These are phyloP conservation scores for Mustelus asterias DNA, from an alignment of 2,113 vertebrate genomes.

Conservation along the genomic window DNA sequence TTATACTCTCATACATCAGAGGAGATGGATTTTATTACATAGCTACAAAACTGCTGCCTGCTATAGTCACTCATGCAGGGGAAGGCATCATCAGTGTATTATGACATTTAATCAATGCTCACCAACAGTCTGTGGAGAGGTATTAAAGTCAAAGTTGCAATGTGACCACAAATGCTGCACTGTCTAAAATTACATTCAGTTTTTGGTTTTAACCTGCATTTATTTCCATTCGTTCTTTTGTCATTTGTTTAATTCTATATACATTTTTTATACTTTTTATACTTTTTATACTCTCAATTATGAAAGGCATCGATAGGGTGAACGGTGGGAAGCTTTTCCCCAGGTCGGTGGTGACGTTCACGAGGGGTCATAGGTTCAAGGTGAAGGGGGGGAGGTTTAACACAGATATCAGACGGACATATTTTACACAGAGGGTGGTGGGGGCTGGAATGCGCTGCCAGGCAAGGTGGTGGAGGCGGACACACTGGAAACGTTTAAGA, in stretches of 20 bases:
- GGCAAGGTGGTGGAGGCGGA: no score
- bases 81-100: slow-evolving; percentile 64
- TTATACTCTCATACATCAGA: slow-evolving; percentile 68
- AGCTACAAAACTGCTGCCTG: slow-evolving; percentile 54
- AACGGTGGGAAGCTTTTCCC: no score
- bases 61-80: slow-evolving; percentile 49
- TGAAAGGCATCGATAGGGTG: no score
- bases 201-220: background rate
- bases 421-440: no score
- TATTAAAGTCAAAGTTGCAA: background rate
- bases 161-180: background rate
- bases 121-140: slow-evolving; percentile 21
- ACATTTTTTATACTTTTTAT: background rate
- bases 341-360: no score
- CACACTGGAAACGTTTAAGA: no score
- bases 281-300: no score
- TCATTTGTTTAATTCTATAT: background rate
- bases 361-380: no score
- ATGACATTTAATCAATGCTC: slow-evolving; percentile 51
- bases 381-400: no score
- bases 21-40: slow-evolving; percentile 71
- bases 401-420: no score
- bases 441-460: no score
- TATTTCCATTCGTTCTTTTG: background rate
- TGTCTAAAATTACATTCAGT: background rate